Conservation (phyloP, 2,888 invertebrate genomes). For the Cryptocheilus praepositus region DNA sequence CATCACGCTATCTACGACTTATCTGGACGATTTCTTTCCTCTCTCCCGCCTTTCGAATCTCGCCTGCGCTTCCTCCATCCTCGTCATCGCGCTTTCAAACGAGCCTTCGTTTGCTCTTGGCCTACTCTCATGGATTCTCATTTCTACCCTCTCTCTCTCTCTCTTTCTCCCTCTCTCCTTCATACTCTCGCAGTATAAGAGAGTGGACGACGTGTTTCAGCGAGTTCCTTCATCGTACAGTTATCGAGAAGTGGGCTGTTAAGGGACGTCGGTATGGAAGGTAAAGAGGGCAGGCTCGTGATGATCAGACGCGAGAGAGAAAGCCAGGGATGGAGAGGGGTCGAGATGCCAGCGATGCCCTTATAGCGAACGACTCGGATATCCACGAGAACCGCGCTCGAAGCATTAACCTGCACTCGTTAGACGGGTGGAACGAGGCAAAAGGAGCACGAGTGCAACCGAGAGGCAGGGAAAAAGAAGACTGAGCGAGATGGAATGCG, state of each 20-base stretch:
- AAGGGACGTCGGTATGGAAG: conserved; percentile 7
- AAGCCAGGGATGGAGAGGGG: conserved; percentile 14
- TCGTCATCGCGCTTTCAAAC: neutral
- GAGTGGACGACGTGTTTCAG: conserved; percentile 16
- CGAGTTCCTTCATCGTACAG: conserved; percentile 8
- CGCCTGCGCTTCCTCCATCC: neutral
- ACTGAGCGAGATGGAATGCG: neutral
- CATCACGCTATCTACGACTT: conserved; percentile 37
- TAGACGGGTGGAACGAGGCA: conserved; percentile 24
- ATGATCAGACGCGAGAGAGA: conserved; percentile 9
- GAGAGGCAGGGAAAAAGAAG: neutral
- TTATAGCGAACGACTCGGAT: conserved; percentile 28
- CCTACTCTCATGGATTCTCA: conserved; percentile 27
- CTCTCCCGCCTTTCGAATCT: neutral
- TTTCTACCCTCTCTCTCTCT: too few species aligned
- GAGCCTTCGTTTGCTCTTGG: neutral
- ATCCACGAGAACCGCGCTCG: conserved; percentile 27
- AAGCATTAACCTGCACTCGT: conserved; percentile 43
- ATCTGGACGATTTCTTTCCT: conserved; percentile 36
- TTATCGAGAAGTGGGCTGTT: conserved; percentile 40
- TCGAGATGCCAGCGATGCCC: conserved; percentile 1
- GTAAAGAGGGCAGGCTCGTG: conserved; percentile 11
- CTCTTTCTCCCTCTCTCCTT: too few species aligned
- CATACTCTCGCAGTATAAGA: neutral
- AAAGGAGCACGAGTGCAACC: conserved; percentile 13